These are phyloP conservation scores for Sebastes glaucus DNA, from an alignment of 2,797 vertebrate genomes.

Conservation along the genomic window DNA sequence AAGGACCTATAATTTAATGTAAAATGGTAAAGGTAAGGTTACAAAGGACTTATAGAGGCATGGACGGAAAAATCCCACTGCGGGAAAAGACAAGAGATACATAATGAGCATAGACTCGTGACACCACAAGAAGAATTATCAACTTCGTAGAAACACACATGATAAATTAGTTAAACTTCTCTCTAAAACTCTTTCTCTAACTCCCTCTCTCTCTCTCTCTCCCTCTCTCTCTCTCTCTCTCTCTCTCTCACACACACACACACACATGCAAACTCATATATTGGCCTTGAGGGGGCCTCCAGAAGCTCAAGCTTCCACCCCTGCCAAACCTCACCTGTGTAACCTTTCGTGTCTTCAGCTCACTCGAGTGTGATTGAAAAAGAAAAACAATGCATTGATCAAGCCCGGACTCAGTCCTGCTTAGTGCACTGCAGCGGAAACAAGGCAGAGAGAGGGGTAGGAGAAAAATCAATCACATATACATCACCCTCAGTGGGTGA, in stretches of 20 bases:
- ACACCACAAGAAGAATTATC: slow-evolving; percentile 1
- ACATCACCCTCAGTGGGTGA: slow-evolving; percentile 79
- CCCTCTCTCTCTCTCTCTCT: not conserved
- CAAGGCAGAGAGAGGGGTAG: slow-evolving; percentile 68
- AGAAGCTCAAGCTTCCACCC: slow-evolving; percentile 66
- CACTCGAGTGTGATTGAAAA: slow-evolving; percentile 83
- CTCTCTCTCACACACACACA: not conserved
- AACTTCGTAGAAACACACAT: slow-evolving; percentile 5
- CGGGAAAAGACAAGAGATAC: slow-evolving; percentile 18
- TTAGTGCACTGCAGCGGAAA: slow-evolving; percentile 79
- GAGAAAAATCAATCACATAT: slow-evolving; percentile 83
- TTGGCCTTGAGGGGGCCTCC: slow-evolving; percentile 68
- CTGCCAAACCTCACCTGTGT: slow-evolving; percentile 79
- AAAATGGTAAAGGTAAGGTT: slow-evolving; percentile 65
- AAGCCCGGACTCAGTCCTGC: slow-evolving; percentile 79
- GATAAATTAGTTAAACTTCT: slow-evolving; percentile 21
- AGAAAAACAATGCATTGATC: slow-evolving; percentile 85
- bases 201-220: not conserved
- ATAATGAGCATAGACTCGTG: slow-evolving; percentile 7
- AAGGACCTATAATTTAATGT: slow-evolving; percentile 70
- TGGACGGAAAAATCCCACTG: slow-evolving; percentile 33
- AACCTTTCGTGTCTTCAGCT: slow-evolving; percentile 81
- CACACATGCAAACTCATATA: slow-evolving; percentile 46
- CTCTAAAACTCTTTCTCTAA: slow-evolving; percentile 5
- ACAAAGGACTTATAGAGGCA: slow-evolving; percentile 38